These are phyloP conservation scores for Himantopus leucocephalus DNA, from an alignment of 2,113 vertebrate species.

Conservation along the genomic window DNA sequence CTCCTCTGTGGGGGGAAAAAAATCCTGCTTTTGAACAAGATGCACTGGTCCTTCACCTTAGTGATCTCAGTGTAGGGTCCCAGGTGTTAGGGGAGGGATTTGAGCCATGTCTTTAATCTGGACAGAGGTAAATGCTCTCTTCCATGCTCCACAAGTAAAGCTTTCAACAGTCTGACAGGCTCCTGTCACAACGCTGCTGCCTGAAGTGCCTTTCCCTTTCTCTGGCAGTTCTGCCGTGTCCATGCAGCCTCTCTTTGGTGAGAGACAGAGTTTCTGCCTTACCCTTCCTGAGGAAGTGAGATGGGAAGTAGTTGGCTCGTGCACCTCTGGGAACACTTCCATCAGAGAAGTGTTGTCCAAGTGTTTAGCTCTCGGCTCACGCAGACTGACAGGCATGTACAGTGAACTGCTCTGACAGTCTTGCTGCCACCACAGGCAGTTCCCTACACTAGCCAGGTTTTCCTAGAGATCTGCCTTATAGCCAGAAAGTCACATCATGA, in stretches of 20 bases:
- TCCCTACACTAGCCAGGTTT: neutral
- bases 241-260: neutral
- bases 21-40: neutral
- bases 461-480: neutral
- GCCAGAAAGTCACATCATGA: neutral
- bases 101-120: neutral
- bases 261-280: neutral
- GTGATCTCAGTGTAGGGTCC: neutral
- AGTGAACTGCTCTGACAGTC: neutral
- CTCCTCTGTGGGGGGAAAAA: neutral
- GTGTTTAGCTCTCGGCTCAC: neutral
- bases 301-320: accelerated
- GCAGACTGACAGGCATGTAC: neutral
- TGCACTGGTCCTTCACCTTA: neutral
- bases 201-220: neutral
- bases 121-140: neutral
- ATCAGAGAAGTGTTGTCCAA: neutral
- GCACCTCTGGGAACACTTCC: neutral
- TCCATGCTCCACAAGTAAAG: neutral
- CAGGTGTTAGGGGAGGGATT: too few species aligned
- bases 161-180: neutral
- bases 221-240: neutral
- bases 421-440: neutral
- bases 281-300: neutral
- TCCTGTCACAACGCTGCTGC: neutral